Conservation (phyloP, 2,797 vertebrate species). For the Tapirus indicus region DNA sequence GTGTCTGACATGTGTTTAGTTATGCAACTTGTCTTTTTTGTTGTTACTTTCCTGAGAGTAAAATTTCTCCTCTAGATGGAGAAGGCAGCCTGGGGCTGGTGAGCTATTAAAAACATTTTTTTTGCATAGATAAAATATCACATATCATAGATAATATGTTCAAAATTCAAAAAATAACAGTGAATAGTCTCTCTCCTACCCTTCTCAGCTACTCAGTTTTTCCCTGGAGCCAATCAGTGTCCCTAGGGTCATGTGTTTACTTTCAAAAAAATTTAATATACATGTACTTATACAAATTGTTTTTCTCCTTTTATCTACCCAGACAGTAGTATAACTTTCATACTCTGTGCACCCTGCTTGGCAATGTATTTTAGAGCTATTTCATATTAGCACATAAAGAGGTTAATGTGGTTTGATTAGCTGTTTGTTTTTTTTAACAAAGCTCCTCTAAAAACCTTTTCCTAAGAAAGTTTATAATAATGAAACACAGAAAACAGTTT, state of each 20-base stretch:
- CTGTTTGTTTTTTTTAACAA: background rate
- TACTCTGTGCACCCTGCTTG: background rate
- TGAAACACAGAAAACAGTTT: slow-evolving; percentile 11
- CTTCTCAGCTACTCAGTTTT: background rate
- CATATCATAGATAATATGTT: background rate
- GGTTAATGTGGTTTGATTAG: background rate
- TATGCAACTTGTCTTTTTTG: background rate
- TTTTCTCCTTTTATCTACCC: background rate
- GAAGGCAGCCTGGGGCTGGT: background rate
- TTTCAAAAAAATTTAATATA: background rate
- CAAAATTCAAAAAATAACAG: background rate
- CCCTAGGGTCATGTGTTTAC: background rate
- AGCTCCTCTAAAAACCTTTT: background rate
- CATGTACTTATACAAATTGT: background rate
- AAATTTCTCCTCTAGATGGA: background rate
- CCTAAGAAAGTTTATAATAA: background rate
- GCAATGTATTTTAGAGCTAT: background rate
- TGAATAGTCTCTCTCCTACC: background rate
- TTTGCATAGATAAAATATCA: background rate
- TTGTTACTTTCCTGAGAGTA: background rate
- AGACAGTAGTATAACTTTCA: background rate
- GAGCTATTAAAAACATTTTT: background rate
- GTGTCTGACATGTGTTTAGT: background rate
- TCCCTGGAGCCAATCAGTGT: background rate
- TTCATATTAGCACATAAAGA: background rate